Percentiles rank a stretch among this genome's conserved stretches.
Evolutionary conservation across 2,888 invertebrate species (phyloP).

Genomic region (Ecliptopera silaceata): DNA sequence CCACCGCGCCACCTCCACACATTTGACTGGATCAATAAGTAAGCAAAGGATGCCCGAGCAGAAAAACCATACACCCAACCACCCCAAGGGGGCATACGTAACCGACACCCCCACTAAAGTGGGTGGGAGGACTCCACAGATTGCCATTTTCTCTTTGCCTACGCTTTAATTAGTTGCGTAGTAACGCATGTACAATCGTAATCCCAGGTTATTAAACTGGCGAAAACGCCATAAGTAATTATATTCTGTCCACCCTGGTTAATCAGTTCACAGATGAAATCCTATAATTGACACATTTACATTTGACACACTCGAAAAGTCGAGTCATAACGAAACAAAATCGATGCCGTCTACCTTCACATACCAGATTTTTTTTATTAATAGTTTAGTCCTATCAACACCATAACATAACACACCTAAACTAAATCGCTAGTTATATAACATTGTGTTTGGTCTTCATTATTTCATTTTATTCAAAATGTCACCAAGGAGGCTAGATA

Average conservation of each 20-base stretch:
- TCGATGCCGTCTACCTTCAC: background rate
- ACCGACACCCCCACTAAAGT: conserved; percentile 83
- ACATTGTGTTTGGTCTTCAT: conserved; percentile 42
- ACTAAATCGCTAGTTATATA: too few relatives aligned
- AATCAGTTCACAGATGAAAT: background rate
- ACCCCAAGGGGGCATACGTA: conserved; percentile 83
- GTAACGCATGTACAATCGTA: conserved; percentile 80
- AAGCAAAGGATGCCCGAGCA: conserved; percentile 85
- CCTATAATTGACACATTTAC: background rate
- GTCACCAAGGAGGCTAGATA: conserved; percentile 56
- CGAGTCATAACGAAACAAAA: background rate
- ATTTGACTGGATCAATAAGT: conserved; percentile 85
- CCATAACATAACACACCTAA: conserved; percentile 20
- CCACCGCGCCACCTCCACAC: conserved; percentile 83
- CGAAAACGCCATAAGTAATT: conserved; percentile 25
- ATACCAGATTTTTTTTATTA: background rate
- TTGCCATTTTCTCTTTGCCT: conserved; percentile 84
- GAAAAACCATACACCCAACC: conserved; percentile 84
- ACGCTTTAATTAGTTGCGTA: conserved; percentile 84
- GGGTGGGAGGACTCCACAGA: conserved; percentile 80
- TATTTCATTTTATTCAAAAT: conserved; percentile 48
- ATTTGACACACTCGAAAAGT: too few relatives aligned
- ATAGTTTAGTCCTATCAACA: conserved; percentile 6
- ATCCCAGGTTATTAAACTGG: conserved; percentile 75
- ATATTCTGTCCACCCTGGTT: conserved; percentile 21